Conservation (phyloP, 1,140 invertebrate species). For the Pseudomyrmex flavicornis region DNA sequence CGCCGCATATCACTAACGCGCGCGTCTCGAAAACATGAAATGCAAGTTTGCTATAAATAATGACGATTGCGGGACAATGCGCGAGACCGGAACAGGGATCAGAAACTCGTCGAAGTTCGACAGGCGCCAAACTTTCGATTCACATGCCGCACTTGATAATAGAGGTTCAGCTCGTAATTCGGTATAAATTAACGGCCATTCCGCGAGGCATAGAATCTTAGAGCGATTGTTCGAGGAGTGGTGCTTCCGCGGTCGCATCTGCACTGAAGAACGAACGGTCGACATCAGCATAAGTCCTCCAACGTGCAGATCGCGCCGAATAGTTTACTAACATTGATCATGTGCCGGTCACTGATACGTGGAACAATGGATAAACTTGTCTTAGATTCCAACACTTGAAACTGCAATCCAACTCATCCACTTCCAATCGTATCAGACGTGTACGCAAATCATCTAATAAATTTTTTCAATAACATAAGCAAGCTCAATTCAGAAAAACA, state of each 20-base stretch:
- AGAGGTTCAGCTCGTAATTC: constrained; percentile 61
- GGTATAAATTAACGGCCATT: constrained; percentile 73
- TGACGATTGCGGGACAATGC: constrained; percentile 52
- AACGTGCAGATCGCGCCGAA: constrained; percentile 63
- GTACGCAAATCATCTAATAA: constrained; percentile 64
- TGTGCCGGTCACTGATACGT: constrained; percentile 61
- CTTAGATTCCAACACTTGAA: constrained; percentile 73
- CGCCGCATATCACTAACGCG: constrained; percentile 14
- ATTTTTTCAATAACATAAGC: not conserved
- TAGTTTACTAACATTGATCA: constrained; percentile 77
- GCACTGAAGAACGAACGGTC: constrained; percentile 44
- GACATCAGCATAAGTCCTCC: constrained; percentile 59
- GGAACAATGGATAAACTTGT: constrained; percentile 76
- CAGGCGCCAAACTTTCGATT: constrained; percentile 59
- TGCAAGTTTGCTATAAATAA: constrained; percentile 29
- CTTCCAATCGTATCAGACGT: constrained; percentile 32
- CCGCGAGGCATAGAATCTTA: constrained; percentile 73
- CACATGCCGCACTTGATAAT: constrained; percentile 44
- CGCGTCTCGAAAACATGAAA: constrained; percentile 22
- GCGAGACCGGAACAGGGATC: constrained; percentile 53
- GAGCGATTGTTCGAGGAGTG: constrained; percentile 59
- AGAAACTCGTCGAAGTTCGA: constrained; percentile 59
- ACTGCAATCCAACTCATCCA: constrained; percentile 72
- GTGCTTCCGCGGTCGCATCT: constrained; percentile 26
- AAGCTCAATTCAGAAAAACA: not conserved